These are phyloP conservation scores for Notocelia uddmanniana DNA, from an alignment of 2,888 invertebrate genomes.

Conservation along the genomic window DNA sequence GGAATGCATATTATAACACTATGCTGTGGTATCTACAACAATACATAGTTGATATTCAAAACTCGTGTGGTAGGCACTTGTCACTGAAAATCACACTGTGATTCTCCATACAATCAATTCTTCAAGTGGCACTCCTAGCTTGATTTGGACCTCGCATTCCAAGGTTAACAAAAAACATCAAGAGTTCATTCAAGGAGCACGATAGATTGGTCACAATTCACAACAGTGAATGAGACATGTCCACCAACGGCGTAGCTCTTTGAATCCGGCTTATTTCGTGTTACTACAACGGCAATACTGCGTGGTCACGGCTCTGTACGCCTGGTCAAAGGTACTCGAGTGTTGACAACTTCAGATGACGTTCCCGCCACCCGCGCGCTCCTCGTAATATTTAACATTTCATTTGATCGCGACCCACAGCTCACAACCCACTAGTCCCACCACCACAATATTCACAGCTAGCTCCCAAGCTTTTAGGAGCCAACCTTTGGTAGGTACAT, in stretches of 20 bases:
- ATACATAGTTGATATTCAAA: slow-evolving; percentile 8
- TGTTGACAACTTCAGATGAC: slow-evolving; percentile 49
- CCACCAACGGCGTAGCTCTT: slow-evolving; percentile 59
- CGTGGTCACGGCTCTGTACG: slow-evolving; percentile 57
- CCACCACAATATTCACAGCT: not conserved
- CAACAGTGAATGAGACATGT: slow-evolving; percentile 62
- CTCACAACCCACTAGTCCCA: not conserved
- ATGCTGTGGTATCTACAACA: slow-evolving; percentile 1
- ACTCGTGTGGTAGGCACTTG: slow-evolving; percentile 39
- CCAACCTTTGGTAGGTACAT: too few relatives aligned
- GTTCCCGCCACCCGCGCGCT: slow-evolving; percentile 46
- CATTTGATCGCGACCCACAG: slow-evolving; percentile 22
- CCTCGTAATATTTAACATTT: slow-evolving; percentile 27
- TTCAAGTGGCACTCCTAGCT: slow-evolving; percentile 59
- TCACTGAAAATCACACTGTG: slow-evolving; percentile 37
- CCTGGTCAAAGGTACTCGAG: slow-evolving; percentile 55
- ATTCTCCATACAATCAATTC: slow-evolving; percentile 34
- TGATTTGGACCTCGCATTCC: slow-evolving; percentile 72
- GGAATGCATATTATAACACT: not conserved
- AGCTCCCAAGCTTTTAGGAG: not conserved
- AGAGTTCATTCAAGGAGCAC: slow-evolving; percentile 74
- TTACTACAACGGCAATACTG: slow-evolving; percentile 51
- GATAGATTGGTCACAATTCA: slow-evolving; percentile 62
- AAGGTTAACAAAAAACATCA: slow-evolving; percentile 69
- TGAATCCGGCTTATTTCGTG: slow-evolving; percentile 64